Evolutionary conservation across 1,140 invertebrate genomes (phyloP).

Genomic region (Pseudachorutes palmiensis): DNA sequence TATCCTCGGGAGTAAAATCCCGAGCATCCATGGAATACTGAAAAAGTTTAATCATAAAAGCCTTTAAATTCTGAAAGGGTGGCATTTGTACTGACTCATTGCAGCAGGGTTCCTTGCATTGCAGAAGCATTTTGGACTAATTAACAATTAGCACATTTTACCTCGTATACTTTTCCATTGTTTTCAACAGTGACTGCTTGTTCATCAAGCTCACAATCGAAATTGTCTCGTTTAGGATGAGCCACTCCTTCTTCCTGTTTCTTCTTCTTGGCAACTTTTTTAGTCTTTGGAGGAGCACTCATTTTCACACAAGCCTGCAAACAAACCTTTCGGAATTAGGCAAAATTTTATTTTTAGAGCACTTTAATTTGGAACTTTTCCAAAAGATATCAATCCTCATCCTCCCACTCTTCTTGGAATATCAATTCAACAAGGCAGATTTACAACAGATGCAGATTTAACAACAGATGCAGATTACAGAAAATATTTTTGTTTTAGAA

Average conservation of each 20-base stretch:
- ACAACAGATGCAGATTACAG: no score
- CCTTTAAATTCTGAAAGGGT: background rate
- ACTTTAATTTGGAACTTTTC: no score
- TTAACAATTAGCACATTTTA: background rate
- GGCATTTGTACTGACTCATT: background rate
- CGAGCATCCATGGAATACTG: background rate
- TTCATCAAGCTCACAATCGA: background rate
- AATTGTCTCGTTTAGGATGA: background rate
- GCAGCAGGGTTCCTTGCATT: background rate
- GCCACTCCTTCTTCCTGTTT: background rate
- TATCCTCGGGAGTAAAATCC: background rate
- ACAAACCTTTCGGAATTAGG: no score
- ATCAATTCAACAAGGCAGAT: no score
- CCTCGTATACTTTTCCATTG: background rate
- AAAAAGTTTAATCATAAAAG: background rate
- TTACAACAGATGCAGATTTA: no score
- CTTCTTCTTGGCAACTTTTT: background rate
- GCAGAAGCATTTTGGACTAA: background rate
- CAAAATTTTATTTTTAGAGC: no score
- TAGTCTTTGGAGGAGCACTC: background rate
- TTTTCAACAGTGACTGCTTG: conserved; percentile 10
- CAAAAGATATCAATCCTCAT: no score
- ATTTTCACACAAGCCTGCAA: background rate
- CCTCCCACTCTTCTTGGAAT: no score
- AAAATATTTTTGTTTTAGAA: no score